Conservation (phyloP, 2,797 vertebrate species). For the Crocidura indochinensis region DNA sequence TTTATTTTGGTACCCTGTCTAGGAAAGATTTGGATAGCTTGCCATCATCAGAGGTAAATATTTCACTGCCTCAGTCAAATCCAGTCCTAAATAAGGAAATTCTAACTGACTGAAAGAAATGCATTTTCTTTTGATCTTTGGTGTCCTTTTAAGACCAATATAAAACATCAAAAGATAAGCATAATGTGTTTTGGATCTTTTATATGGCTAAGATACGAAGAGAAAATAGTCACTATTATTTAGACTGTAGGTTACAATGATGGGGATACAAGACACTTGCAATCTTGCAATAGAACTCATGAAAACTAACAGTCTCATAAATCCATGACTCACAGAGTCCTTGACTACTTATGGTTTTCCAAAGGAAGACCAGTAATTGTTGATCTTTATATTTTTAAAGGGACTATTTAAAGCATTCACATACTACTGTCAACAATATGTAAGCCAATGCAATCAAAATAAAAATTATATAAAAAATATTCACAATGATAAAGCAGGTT, state of each 20-base stretch:
- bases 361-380: neutral
- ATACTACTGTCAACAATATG: too few relatives aligned
- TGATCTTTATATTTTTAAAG: neutral
- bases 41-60: neutral
- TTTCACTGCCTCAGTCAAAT: neutral
- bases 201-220: neutral
- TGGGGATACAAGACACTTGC: too few relatives aligned
- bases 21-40: neutral
- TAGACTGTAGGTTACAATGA: neutral
- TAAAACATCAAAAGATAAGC: neutral
- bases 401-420: neutral
- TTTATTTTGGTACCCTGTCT: neutral
- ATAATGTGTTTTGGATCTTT: neutral
- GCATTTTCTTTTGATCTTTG: neutral
- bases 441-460: too few relatives aligned
- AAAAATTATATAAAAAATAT: too few relatives aligned
- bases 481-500: neutral
- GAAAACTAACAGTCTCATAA: neutral
- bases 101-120: neutral
- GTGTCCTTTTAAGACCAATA: too few relatives aligned
- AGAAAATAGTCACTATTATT: neutral
- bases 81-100: neutral
- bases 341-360: neutral
- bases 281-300: neutral
- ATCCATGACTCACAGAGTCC: neutral